Evolutionary conservation across 2,113 vertebrate species (phyloP), one percentile per base, ranked within the genome.

Genomic region (Alosa alosa): DNA sequence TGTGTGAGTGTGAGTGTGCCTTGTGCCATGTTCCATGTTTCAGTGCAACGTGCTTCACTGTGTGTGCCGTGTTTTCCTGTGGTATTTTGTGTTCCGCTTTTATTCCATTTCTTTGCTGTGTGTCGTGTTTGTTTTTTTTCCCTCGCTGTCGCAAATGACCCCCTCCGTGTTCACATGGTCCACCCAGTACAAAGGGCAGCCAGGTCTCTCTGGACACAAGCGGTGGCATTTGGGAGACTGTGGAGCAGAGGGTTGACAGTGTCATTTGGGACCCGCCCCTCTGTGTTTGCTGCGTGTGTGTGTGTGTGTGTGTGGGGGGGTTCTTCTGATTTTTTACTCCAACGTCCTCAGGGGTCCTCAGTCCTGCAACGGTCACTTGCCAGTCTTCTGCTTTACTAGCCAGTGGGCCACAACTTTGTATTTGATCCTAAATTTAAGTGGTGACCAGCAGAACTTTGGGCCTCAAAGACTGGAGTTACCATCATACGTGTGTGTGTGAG

Each of bases 361-460:
- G 87, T 88, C 87, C 87, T 88, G 87, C 85, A 4, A 52, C 17
- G 84, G 44, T 41, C 36, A 78, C 72, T 20, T 46, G 31, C n/a
- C 82, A 84, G 81, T 75, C 52, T 18, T 81, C 78, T 39, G 72
- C 31, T 39, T 39, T 15, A 3, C 11, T 78, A 17, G 11, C 25
- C 64, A 72, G 36, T 11, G 11, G 15, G 72, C 72, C 10, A 78
- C 72, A 36, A 78, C 39, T 36, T 36, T 41, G 10, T 31, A 78
- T 78, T 78, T 41, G 20, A 86, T 81, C 41, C 72, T 82, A 68
- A 47, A 86, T 49, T 13, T 82, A 78, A 45, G 10, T 36, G 45
- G 49, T 72, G 46, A 87, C 89, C 85, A 90, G 89, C 88, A 89
- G 91, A 92, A 90, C 89, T 84, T 86, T 88, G 88, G 91, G 90